These are phyloP conservation scores for Epinephelus cyanopodus DNA, from an alignment of 2,113 vertebrate genomes.

Conservation along the genomic window DNA sequence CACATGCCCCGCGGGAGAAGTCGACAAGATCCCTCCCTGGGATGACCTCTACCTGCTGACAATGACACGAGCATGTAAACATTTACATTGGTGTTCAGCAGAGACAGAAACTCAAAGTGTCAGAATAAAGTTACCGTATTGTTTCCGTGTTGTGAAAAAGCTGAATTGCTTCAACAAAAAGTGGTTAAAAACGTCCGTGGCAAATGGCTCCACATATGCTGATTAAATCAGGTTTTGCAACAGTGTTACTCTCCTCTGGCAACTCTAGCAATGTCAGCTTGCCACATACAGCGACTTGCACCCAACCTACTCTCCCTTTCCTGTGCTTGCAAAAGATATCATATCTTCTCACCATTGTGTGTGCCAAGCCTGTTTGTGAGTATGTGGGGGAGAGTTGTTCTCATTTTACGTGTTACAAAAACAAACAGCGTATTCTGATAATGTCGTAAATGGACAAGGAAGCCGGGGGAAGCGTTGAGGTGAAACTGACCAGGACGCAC, in stretches of 20 bases:
- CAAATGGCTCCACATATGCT: conserved; percentile 4
- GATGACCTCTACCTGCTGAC: conserved; percentile 57
- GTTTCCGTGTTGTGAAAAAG: background rate
- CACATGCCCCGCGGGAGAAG: conserved; percentile 50
- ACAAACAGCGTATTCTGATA: conserved; percentile 13
- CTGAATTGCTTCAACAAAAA: background rate
- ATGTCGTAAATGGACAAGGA: conserved; percentile 31
- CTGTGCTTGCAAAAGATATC: conserved; percentile 59
- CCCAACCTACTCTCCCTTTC: conserved; percentile 31
- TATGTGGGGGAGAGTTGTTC: background rate
- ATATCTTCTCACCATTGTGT: conserved; percentile 19
- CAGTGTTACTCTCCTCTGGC: conserved; percentile 30
- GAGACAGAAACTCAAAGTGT: background rate
- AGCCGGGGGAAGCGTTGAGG: conserved; percentile 16
- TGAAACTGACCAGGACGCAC: conserved; percentile 11
- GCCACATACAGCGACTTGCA: conserved; percentile 50
- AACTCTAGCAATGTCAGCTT: conserved; percentile 55
- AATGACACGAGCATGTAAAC: conserved; percentile 29
- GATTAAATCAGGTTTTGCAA: conserved; percentile 67
- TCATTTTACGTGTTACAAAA: background rate
- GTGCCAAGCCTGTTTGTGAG: conserved; percentile 21
- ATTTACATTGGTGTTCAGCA: background rate
- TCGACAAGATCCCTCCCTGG: conserved; percentile 14
- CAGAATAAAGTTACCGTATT: background rate
- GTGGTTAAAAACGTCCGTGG: background rate